A percentile compares a stretch with the other conserved stretches of the same genome.
These are phyloP conservation scores for Recurvirostra avosetta DNA, from an alignment of 2,113 vertebrate species.

Conservation along the genomic window DNA sequence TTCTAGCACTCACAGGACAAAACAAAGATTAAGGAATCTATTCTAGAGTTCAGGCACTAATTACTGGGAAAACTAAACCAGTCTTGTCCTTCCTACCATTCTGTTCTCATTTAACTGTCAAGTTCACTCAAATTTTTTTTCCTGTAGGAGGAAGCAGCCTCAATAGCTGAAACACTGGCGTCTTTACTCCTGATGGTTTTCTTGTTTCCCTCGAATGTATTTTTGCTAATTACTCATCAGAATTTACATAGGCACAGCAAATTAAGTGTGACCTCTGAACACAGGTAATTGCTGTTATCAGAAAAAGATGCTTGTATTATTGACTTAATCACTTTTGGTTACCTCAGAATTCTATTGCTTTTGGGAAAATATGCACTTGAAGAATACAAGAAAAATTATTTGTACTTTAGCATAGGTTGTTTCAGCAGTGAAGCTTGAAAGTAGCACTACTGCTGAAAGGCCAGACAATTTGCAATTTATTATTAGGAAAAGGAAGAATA, in stretches of 20 bases:
- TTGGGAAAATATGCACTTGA: not conserved
- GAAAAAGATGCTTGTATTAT: not conserved
- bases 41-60: not conserved
- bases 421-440: not conserved
- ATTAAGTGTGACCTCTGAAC: not conserved
- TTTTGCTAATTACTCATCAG: not conserved
- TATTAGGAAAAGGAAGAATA: not conserved
- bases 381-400: not conserved
- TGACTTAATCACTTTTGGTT: not conserved
- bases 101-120: not conserved
- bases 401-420: not conserved
- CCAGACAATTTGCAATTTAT: not conserved
- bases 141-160: not conserved
- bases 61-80: not conserved
- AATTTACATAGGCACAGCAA: not conserved
- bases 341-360: not conserved
- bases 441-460: not conserved
- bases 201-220: not conserved
- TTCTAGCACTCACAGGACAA: not conserved
- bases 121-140: not conserved
- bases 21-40: not conserved
- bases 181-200: not conserved
- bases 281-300: not conserved
- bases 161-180: not conserved
- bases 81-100: not conserved